Conservation (phyloP, 2,113 vertebrate genomes). For the Albula goreensis region DNA sequence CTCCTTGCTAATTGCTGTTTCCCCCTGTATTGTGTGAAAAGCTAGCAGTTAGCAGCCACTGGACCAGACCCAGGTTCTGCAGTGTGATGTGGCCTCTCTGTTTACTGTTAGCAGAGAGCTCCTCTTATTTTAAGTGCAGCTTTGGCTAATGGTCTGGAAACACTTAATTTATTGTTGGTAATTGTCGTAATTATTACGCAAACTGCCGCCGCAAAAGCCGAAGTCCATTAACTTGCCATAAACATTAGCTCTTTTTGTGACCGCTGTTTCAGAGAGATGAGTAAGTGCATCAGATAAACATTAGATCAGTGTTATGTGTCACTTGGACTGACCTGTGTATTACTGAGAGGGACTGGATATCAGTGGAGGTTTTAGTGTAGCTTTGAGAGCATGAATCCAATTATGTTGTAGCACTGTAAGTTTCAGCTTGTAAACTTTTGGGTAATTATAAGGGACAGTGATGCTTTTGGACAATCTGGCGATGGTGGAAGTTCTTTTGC, state of each 20-base stretch:
- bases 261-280: slow-evolving; percentile 58
- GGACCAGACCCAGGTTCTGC: slow-evolving; percentile 46
- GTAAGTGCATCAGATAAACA: slow-evolving; percentile 61
- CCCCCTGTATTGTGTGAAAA: slow-evolving; percentile 51
- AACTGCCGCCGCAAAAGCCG: slow-evolving; percentile 64
- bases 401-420: too few relatives aligned
- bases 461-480: too few relatives aligned
- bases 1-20: slow-evolving; percentile 43
- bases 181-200: slow-evolving; percentile 76
- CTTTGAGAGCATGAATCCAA: neutral
- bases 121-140: slow-evolving; percentile 39
- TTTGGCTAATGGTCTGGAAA: slow-evolving; percentile 70
- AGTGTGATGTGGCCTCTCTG: neutral
- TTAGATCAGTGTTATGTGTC: slow-evolving; percentile 56
- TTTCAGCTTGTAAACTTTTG: too few relatives aligned
- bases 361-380: neutral
- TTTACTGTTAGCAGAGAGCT: slow-evolving; percentile 12
- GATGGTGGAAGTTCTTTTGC: too few relatives aligned
- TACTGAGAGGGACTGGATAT: too few relatives aligned
- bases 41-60: slow-evolving; percentile 56
- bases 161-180: slow-evolving; percentile 71
- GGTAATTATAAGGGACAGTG: too few relatives aligned
- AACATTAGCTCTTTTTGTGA: slow-evolving; percentile 70
- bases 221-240: slow-evolving; percentile 77
- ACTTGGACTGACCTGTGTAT: neutral